These are phyloP conservation scores for Cygnus atratus DNA, from an alignment of 2,113 vertebrate species.

Conservation along the genomic window DNA sequence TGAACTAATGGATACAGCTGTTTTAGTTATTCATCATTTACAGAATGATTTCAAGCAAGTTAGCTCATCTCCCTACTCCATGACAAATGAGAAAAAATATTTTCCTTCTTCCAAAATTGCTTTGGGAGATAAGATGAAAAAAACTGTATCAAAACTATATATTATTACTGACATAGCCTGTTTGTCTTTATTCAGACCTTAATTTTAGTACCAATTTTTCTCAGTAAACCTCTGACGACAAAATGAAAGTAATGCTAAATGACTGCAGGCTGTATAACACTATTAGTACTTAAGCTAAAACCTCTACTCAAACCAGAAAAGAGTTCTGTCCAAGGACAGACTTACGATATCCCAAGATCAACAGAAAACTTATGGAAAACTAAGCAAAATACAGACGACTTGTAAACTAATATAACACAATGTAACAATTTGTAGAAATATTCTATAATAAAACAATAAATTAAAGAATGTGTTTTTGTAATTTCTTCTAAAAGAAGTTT, in stretches of 20 bases:
- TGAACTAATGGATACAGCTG: not conserved
- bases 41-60: not conserved
- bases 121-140: not conserved
- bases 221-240: not conserved
- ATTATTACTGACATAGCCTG: not conserved
- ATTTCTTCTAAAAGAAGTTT: not conserved
- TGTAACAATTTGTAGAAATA: not conserved
- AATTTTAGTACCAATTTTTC: not conserved
- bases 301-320: not conserved
- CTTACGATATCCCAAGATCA: not conserved
- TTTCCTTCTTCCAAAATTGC: not conserved
- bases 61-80: not conserved
- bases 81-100: not conserved
- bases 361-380: not conserved
- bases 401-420: not conserved
- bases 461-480: not conserved
- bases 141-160: not conserved
- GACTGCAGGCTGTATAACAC: not conserved
- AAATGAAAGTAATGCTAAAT: not conserved
- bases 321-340: not conserved
- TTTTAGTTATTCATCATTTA: not conserved
- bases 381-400: not conserved
- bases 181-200: not conserved
- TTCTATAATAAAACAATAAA: not conserved
- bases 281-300: not conserved